phyloP scores from a whole-genome alignment of 1,140 invertebrate species.

The Pteromalus puparum region DNA sequence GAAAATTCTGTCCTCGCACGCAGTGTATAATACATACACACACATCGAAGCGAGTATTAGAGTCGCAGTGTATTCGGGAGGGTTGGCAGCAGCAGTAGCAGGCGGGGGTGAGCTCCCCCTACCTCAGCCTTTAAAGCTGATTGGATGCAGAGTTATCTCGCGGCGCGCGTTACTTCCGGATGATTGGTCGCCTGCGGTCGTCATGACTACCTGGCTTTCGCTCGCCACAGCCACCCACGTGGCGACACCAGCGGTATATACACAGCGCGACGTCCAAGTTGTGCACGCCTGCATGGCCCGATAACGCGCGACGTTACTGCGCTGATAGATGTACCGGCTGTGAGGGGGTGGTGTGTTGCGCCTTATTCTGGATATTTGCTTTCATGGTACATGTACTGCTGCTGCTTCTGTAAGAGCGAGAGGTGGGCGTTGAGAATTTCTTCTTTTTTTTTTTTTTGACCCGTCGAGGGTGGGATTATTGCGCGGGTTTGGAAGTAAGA shows the following conservation, averaged over 20 bases:
- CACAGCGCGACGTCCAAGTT: constrained; percentile 20
- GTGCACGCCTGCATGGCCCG: constrained; percentile 59
- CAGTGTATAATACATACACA: neutral
- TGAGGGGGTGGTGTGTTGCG: neutral
- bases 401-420: neutral
- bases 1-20: constrained; percentile 26
- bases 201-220: constrained; percentile 70
- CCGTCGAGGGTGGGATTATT: too few species aligned
- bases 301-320: constrained; percentile 55
- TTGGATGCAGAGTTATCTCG: constrained; percentile 77
- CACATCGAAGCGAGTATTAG: neutral
- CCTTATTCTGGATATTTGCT: neutral
- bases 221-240: constrained; percentile 67
- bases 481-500: too few species aligned
- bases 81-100: constrained; percentile 63
- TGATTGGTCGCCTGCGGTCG: constrained; percentile 75
- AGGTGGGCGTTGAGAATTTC: neutral
- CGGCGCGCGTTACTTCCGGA: constrained; percentile 75
- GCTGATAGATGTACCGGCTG: neutral
- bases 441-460: neutral
- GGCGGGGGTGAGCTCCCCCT: constrained; percentile 52
- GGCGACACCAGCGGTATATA: constrained; percentile 46
- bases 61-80: constrained; percentile 12
- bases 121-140: constrained; percentile 71
- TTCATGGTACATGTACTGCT: neutral